These are phyloP conservation scores for Vidua macroura DNA, from an alignment of 2,113 vertebrate genomes.

Conservation along the genomic window DNA sequence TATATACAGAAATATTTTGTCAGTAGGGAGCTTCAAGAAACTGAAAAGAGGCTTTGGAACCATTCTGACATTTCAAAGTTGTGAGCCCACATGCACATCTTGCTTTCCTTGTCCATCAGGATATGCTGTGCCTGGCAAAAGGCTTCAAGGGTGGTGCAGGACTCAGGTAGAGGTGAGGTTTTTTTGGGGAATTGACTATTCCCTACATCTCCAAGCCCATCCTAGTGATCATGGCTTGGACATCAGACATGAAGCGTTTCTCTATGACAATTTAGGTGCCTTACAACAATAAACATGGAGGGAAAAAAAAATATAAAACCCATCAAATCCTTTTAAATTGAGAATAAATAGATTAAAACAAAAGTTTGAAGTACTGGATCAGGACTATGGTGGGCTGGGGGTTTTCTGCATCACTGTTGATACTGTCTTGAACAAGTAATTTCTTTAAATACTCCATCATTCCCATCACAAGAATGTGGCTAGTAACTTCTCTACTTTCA, in stretches of 20 bases:
- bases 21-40: not conserved
- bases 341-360: not conserved
- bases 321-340: not conserved
- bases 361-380: not conserved
- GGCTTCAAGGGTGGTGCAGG: not conserved
- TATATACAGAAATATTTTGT: not conserved
- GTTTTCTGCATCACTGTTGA: not conserved
- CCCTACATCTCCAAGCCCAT: not conserved
- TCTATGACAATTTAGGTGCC: not conserved
- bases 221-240: not conserved
- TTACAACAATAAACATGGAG: not conserved
- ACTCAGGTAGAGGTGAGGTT: not conserved
- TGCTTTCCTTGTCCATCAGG: not conserved
- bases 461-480: not conserved
- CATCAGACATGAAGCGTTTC: not conserved
- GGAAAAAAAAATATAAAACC: not conserved
- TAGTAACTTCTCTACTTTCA: not conserved
- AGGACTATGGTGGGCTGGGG: not conserved
- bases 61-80: not conserved
- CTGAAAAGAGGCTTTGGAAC: not conserved
- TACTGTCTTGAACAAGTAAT: not conserved
- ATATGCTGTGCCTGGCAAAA: not conserved
- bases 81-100: not conserved
- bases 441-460: not conserved
- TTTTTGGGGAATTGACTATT: not conserved